A percentile compares a stretch with the other conserved stretches of the same genome.
These are phyloP conservation scores for Eulemur mongoz DNA, from an alignment of 2,797 vertebrate species.

Conservation along the genomic window DNA sequence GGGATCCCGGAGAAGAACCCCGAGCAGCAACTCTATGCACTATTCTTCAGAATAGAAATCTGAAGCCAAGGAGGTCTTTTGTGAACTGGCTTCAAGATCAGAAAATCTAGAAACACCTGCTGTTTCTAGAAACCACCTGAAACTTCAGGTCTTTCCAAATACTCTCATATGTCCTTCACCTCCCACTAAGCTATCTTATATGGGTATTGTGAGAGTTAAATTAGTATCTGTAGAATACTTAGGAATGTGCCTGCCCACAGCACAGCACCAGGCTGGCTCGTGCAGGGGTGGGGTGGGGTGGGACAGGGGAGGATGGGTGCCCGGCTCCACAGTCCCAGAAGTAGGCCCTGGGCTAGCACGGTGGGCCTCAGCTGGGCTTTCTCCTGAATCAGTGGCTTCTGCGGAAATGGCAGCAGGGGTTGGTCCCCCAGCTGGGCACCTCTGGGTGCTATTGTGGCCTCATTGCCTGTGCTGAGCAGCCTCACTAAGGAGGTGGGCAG, in stretches of 20 bases:
- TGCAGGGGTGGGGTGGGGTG: accelerated
- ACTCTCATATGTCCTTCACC: neutral
- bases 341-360: neutral
- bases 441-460: neutral
- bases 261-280: neutral
- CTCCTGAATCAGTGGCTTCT: neutral
- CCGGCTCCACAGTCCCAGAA: neutral
- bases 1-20: accelerated
- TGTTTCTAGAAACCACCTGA: neutral
- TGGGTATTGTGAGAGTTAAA: neutral
- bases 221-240: neutral
- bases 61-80: neutral
- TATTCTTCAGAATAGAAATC: neutral
- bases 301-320: neutral
- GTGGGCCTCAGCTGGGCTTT: neutral
- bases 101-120: neutral
- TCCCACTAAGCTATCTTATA: neutral
- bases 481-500: neutral
- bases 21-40: accelerated
- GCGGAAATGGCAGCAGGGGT: neutral
- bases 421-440: neutral
- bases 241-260: neutral
- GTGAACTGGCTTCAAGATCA: neutral
- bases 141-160: neutral
- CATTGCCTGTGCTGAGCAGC: neutral